Conservation (phyloP, 2,113 vertebrate species). For the Candoia aspera region DNA sequence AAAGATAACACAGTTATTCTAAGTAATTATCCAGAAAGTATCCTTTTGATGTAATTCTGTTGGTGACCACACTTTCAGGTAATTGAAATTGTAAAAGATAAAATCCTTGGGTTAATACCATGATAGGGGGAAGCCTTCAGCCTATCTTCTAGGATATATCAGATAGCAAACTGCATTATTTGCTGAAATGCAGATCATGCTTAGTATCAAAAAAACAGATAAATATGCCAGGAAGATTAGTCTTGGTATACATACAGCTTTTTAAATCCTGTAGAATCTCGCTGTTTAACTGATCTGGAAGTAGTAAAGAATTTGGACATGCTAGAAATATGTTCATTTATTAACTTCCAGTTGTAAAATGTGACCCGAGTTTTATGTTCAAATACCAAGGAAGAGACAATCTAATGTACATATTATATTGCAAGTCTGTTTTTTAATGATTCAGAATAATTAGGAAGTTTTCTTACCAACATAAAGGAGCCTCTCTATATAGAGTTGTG, state of each 20-base stretch:
- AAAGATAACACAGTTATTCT: background rate
- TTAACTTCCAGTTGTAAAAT: background rate
- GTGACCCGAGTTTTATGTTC: background rate
- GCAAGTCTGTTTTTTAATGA: background rate
- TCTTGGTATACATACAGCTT: background rate
- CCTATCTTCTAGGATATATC: too few species aligned
- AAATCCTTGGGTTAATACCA: too few species aligned
- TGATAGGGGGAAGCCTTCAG: too few species aligned
- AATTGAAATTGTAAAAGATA: too few species aligned
- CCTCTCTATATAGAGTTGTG: background rate
- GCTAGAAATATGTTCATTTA: background rate
- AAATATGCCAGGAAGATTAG: background rate
- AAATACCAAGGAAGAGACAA: background rate
- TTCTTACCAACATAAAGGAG: background rate
- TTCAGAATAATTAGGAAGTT: background rate
- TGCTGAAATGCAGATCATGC: background rate
- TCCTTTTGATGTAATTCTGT: background rate
- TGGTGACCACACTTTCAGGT: too few species aligned
- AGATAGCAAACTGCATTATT: too few species aligned
- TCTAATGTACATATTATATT: background rate
- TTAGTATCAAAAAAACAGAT: background rate
- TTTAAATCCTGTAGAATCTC: too few species aligned
- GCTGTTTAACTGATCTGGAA: background rate
- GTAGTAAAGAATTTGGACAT: background rate
- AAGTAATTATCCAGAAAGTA: background rate